Evolutionary conservation across 1,140 invertebrate genomes (phyloP), one percentile per base, ranked within the genome.

Genomic region (Pollicipes pollicipes): DNA sequence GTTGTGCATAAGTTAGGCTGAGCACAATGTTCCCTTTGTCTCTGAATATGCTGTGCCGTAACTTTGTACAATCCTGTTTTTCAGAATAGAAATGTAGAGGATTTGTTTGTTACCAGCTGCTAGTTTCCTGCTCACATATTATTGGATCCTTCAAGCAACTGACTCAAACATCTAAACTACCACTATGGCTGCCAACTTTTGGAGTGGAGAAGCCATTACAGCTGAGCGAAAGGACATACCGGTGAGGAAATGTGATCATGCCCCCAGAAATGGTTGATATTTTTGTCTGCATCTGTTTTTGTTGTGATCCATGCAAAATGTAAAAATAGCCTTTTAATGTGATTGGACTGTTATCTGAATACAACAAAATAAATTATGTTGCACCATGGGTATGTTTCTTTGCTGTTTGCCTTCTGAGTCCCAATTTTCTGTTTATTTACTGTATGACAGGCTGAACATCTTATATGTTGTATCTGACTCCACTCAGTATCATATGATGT

Each of bases 181-280:
- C 10, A 17, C 29, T 0, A 29, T 26, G 32, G 17, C 28, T 31
- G 1, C 27, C 24, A 71, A 70, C 64, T 29, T 10, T 26, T 72
- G n/a, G 64, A 29, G 27, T 26, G 63, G 63, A n/a, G 26, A 70
- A n/a, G 32, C 30, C 4, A 29, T 70, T 35, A 24, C 28, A 4
- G 63, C 24, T 21, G 63, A 64, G 35, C 35, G 35, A 17, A 35
- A 35, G 21, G 68, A 69, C 69, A 28, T 69, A 35, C 68, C 30
- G 30, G 31, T 29, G 16, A 69, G 31, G 4, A 29, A 69, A 10
- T 64, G 27, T 8, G 21, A 10, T 4, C 6, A 69, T 6, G 21
- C 4, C 68, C 6, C 69, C 27, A 37, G 68, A 8, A 29, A 35
- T 6, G 6, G 21, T 4, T 64, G 30, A 4, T 6, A 29, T 69